These are phyloP conservation scores for Trogon surrucura DNA, from an alignment of 2,113 vertebrate species.

Conservation along the genomic window DNA sequence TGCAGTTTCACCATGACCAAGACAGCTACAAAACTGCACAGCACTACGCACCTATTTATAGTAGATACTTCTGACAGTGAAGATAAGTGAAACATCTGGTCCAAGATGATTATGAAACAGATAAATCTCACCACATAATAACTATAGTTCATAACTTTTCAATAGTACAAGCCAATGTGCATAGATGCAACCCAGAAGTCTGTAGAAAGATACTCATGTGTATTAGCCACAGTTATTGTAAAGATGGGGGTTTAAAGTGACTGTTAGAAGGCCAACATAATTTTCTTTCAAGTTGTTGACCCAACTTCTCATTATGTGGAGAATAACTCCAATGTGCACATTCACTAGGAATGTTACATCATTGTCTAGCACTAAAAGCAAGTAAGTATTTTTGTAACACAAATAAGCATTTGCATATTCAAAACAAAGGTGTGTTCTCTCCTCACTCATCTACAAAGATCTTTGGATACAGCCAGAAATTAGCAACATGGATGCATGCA, in stretches of 20 bases:
- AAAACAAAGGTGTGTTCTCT: neutral
- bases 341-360: neutral
- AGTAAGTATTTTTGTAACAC: neutral
- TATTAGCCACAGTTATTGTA: neutral
- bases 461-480: neutral
- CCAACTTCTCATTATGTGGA: neutral
- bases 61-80: neutral
- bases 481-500: neutral
- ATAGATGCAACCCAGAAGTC: neutral
- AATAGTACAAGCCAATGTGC: neutral
- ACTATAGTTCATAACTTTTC: neutral
- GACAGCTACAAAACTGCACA: neutral
- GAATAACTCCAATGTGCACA: neutral
- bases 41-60: constrained; percentile 24
- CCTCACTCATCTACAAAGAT: neutral
- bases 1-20: neutral
- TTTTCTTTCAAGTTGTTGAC: neutral
- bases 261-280: neutral
- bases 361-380: neutral
- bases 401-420: neutral
- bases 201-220: neutral
- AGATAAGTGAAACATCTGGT: constrained; percentile 54
- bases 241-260: neutral
- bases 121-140: constrained; percentile 1
- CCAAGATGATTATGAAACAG: constrained; percentile 25